Base-by-base conservation (phyloP, 2,888 invertebrate genomes). In the Blera fallax region DNA sequence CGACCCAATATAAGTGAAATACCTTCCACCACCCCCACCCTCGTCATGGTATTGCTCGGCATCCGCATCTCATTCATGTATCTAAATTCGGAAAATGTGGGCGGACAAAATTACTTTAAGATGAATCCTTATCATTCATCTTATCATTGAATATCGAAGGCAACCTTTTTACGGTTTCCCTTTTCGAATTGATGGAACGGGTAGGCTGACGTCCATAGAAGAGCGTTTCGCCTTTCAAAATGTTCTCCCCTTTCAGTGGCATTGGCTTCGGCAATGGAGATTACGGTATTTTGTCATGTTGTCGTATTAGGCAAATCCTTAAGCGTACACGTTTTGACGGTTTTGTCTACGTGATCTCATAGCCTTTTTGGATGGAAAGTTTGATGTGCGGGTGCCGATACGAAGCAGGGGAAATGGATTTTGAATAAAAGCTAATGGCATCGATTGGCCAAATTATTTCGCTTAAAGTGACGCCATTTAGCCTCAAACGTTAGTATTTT, bases 71-170 rank as follows among this genome's bases (percentile, higher is more conserved):
- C 74, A 45, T 43, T 77, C 77, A 52, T 77, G 77, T 50, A 58
- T 60, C 32, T 60, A 52, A 70, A 50, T 67, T 40, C 60, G 50
- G 40, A 54, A 40, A 70, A 52, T 70, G 74, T 73, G 79, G 54
- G 64, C 18, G 60, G 14, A 48, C 29, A 65, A 80, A 80, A 80
- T 76, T 80, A 80, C 80, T 80, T 84, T 64, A 84, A 80, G 84
- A 80, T 69, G 65, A 79, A 84, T 84, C 80, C 80, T 64, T 80
- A 84, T 84, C 84, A 84, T 84, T 76, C 80, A 80, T 84, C 84
- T 84, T 80, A 84, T 84, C 84, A 62, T 64, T 64, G 83, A 74
- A 65, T 80, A 80, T 84, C 80, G 70, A 32, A 54, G 60, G 79
- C 72, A 69, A 79, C 83, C 83, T 79, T 79, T 79, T 84, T 84